Percentiles rank a stretch among this genome's conserved stretches.
These are phyloP conservation scores for Fundulus diaphanus DNA, from an alignment of 2,797 vertebrate genomes.

Conservation along the genomic window DNA sequence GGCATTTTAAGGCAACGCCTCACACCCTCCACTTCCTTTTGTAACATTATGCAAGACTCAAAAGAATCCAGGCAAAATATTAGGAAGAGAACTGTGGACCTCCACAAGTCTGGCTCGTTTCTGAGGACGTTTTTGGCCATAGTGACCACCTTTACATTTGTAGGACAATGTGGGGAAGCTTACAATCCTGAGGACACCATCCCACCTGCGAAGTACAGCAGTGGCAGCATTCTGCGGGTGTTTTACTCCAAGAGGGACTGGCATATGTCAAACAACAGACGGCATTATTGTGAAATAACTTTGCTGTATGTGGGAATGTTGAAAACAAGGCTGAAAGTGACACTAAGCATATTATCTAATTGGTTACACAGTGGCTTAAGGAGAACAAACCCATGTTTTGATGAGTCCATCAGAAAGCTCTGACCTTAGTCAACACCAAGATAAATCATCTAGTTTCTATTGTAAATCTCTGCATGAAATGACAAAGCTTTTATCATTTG, in stretches of 20 bases:
- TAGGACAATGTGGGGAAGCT: too few species aligned
- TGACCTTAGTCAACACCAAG: background rate
- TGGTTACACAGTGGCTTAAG: background rate
- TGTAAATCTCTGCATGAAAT: too few species aligned
- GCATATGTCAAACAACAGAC: background rate
- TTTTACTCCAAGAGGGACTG: too few species aligned
- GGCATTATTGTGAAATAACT: too few species aligned
- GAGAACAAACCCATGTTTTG: background rate
- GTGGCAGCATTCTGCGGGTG: too few species aligned
- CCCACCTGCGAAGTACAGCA: too few species aligned
- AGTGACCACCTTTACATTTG: too few species aligned
- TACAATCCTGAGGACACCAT: too few species aligned
- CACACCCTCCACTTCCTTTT: too few species aligned
- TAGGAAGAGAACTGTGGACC: background rate
- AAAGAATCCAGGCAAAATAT: background rate
- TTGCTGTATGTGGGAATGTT: background rate
- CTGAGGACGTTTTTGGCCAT: too few species aligned
- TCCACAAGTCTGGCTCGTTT: background rate
- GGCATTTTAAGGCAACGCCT: background rate
- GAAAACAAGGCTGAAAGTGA: background rate
- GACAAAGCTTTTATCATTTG: background rate
- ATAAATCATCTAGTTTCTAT: background rate
- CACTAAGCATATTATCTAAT: background rate
- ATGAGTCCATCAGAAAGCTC: background rate
- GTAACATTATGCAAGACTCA: background rate